Evolutionary conservation across 2,797 vertebrate species (phyloP).

Genomic region (Etheostoma nigrum): DNA sequence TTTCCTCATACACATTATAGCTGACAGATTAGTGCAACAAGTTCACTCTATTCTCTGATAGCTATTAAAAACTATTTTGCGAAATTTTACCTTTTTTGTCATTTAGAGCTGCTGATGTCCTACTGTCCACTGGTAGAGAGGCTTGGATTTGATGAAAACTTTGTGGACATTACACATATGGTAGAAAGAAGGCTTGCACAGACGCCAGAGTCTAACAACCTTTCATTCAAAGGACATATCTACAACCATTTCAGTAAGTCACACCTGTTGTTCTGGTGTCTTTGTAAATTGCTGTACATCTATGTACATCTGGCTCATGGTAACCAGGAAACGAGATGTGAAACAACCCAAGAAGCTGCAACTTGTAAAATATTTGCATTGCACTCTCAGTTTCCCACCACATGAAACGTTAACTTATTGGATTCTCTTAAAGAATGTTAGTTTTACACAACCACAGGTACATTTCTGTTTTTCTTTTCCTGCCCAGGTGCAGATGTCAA

Average conservation of each 20-base stretch:
- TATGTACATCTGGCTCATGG: slow-evolving; percentile 37
- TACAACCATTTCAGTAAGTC: slow-evolving; percentile 85
- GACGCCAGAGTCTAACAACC: slow-evolving; percentile 26
- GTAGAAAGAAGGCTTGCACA: slow-evolving; percentile 84
- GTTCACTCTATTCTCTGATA: background rate
- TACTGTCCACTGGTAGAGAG: slow-evolving; percentile 91
- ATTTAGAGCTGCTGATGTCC: slow-evolving; percentile 89
- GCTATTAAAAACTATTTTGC: background rate
- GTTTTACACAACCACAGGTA: background rate
- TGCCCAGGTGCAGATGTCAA: slow-evolving; percentile 76
- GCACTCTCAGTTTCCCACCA: slow-evolving; percentile 54
- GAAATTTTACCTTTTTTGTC: slow-evolving; percentile 24
- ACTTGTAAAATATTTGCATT: slow-evolving; percentile 64
- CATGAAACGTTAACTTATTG: background rate
- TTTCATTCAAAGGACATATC: slow-evolving; percentile 86
- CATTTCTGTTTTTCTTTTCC: slow-evolving; percentile 10
- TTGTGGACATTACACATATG: slow-evolving; percentile 90
- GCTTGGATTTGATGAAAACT: slow-evolving; percentile 95
- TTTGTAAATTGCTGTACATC: background rate
- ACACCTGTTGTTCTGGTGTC: slow-evolving; percentile 8
- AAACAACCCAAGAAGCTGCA: slow-evolving; percentile 40
- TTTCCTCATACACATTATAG: background rate
- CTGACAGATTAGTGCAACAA: background rate
- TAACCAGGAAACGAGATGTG: slow-evolving; percentile 58
- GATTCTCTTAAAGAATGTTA: background rate